A percentile compares a stretch with the other conserved stretches of the same genome.
Evolutionary conservation across 1,140 invertebrate genomes (phyloP).

Genomic region (Artemia franciscana): DNA sequence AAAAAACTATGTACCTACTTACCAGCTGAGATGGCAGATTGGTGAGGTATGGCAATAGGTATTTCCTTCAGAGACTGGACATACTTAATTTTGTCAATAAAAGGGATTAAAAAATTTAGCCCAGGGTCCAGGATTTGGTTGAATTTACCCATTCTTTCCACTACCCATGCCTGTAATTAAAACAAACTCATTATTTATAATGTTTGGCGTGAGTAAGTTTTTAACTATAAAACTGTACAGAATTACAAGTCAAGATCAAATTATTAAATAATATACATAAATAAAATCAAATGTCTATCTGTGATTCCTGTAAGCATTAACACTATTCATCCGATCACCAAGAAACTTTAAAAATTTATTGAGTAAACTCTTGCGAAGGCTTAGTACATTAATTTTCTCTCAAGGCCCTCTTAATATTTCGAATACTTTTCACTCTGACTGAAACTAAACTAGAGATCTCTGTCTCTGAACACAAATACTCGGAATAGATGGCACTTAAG

Average conservation of each 20-base stretch:
- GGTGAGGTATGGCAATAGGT: conserved; percentile 94
- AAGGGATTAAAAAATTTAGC: conserved; percentile 72
- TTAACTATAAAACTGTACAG: not conserved
- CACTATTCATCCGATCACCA: too few species aligned
- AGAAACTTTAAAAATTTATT: too few species aligned
- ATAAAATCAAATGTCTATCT: not conserved
- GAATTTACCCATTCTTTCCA: conserved; percentile 96
- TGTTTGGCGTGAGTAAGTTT: conserved; percentile 3
- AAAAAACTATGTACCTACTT: too few species aligned
- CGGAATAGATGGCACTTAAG: too few species aligned
- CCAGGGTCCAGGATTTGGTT: conserved; percentile 78
- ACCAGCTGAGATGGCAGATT: conserved; percentile 85
- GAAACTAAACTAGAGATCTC: too few species aligned
- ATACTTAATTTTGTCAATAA: conserved; percentile 86
- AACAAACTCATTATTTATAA: conserved; percentile 8
- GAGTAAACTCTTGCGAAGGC: too few species aligned
- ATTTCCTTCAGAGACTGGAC: conserved; percentile 98
- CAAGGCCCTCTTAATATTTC: too few species aligned
- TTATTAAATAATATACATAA: conserved; percentile 7
- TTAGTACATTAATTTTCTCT: too few species aligned
- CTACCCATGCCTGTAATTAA: conserved; percentile 67
- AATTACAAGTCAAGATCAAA: conserved; percentile 3
- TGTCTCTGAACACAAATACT: too few species aligned
- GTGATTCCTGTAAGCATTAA: too few species aligned
- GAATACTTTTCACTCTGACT: too few species aligned